These are phyloP conservation scores for Cenopis cana DNA, from an alignment of 2,888 invertebrate genomes.

Conservation along the genomic window DNA sequence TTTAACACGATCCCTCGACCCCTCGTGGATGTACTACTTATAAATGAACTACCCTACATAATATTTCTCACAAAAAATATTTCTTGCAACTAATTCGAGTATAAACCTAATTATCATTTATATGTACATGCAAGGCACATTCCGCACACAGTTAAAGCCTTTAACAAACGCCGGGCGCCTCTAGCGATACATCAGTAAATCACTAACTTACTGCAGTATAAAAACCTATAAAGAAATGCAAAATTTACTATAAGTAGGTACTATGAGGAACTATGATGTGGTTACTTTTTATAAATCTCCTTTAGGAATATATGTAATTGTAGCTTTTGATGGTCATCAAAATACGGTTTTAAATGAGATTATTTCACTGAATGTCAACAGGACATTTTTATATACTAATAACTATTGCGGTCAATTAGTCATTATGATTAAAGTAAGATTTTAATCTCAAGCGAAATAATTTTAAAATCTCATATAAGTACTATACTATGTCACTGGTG, in stretches of 20 bases:
- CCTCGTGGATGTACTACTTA: conserved; percentile 76
- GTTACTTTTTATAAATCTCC: conserved; percentile 70
- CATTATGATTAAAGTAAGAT: conserved; percentile 51
- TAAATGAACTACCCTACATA: conserved; percentile 78
- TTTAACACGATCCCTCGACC: conserved; percentile 81
- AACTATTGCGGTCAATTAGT: conserved; percentile 44
- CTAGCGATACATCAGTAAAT: conserved; percentile 71
- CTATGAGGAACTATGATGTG: conserved; percentile 84
- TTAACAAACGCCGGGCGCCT: conserved; percentile 62
- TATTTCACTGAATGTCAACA: conserved; percentile 55
- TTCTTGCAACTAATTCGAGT: conserved; percentile 84
- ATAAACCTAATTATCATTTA: conserved; percentile 79
- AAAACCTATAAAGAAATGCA: conserved; percentile 80
- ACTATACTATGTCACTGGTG: conserved; percentile 51
- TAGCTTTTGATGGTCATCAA: conserved; percentile 81
- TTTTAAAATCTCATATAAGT: conserved; percentile 57
- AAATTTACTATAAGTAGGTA: conserved; percentile 84
- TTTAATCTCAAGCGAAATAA: conserved; percentile 58
- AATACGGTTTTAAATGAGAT: conserved; percentile 72
- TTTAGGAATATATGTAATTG: conserved; percentile 64
- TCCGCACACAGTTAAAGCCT: conserved; percentile 84
- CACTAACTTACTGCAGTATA: conserved; percentile 80
- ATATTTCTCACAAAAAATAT: conserved; percentile 83
- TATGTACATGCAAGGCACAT: conserved; percentile 85
- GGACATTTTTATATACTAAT: conserved; percentile 50